These are phyloP conservation scores for Prosopocoilus inquinatus DNA, from an alignment of 2,888 invertebrate genomes.

Conservation along the genomic window DNA sequence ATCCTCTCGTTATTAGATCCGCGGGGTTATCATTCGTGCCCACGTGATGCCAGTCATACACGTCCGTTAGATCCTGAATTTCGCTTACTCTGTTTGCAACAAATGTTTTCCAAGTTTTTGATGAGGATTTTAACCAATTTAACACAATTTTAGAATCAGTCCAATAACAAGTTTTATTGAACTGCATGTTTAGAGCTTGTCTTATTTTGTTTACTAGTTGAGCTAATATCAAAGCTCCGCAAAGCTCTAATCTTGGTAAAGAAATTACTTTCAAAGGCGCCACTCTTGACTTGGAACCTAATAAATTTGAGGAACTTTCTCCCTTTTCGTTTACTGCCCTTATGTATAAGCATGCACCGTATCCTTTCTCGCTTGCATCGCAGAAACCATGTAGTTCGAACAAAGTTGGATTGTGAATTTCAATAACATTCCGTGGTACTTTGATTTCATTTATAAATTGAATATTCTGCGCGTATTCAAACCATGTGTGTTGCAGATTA, in stretches of 20 bases:
- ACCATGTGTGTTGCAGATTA: neutral
- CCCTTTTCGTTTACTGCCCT: too few species aligned
- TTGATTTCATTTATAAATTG: conserved; percentile 14
- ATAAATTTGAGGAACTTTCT: too few species aligned
- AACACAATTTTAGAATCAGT: conserved; percentile 32
- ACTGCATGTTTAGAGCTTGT: conserved; percentile 12
- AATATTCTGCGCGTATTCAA: neutral
- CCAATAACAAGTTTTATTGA: conserved; percentile 24
- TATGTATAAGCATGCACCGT: conserved; percentile 29
- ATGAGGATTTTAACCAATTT: conserved; percentile 26
- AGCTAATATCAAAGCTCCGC: conserved; percentile 25
- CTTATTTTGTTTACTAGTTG: conserved; percentile 18
- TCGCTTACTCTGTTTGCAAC: conserved; percentile 30
- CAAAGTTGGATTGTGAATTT: neutral
- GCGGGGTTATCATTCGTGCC: conserved; percentile 28
- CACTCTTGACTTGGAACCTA: conserved; percentile 25
- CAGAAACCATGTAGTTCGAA: conserved; percentile 25
- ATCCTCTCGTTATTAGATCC: conserved; percentile 29
- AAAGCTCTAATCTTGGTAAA: conserved; percentile 25
- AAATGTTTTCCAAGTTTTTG: conserved; percentile 30
- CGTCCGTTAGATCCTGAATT: conserved; percentile 24
- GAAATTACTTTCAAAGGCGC: conserved; percentile 26
- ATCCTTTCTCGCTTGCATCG: conserved; percentile 24
- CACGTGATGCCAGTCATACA: conserved; percentile 28
- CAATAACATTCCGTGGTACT: conserved; percentile 11